phyloP scores from a whole-genome alignment of 2,888 invertebrate genomes.

The Chalcis sispes region DNA sequence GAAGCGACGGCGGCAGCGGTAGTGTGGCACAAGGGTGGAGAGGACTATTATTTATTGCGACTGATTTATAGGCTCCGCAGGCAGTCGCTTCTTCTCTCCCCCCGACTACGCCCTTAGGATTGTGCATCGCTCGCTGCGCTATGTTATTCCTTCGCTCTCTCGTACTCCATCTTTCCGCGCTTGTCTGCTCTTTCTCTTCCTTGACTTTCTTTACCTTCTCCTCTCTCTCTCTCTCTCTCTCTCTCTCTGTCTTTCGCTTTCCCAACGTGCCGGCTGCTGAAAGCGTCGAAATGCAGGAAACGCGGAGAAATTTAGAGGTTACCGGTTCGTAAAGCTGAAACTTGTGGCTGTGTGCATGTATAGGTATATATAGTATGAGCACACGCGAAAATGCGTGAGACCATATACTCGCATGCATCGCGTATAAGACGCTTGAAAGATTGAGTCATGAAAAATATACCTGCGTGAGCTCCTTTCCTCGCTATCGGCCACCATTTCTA shows the following conservation, averaged over 20 bases:
- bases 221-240: slow-evolving; percentile 26
- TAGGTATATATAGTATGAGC: no score
- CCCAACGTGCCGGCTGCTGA: slow-evolving; percentile 24
- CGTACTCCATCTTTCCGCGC: no score
- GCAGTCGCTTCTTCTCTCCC: slow-evolving; percentile 55
- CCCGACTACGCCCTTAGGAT: slow-evolving; percentile 23
- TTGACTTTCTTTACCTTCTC: background rate
- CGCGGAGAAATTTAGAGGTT: slow-evolving; percentile 58
- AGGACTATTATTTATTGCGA: slow-evolving; percentile 65
- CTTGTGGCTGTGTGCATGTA: background rate
- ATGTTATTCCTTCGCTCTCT: slow-evolving; percentile 16
- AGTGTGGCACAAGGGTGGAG: slow-evolving; percentile 25
- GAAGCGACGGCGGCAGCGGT: slow-evolving; percentile 1
- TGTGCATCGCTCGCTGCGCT: background rate
- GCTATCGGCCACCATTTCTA: no score
- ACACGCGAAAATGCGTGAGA: no score
- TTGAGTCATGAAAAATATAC: slow-evolving; percentile 14
- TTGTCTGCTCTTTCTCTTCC: no score
- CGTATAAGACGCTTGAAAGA: slow-evolving; percentile 11
- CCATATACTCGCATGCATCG: no score
- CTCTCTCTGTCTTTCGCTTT: slow-evolving; percentile 11
- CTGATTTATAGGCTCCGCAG: slow-evolving; percentile 65
- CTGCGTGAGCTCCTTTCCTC: background rate
- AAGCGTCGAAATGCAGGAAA: slow-evolving; percentile 58
- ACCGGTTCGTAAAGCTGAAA: slow-evolving; percentile 23